phyloP scores from a whole-genome alignment of 2,113 vertebrate species.

The Mustela nigripes region DNA sequence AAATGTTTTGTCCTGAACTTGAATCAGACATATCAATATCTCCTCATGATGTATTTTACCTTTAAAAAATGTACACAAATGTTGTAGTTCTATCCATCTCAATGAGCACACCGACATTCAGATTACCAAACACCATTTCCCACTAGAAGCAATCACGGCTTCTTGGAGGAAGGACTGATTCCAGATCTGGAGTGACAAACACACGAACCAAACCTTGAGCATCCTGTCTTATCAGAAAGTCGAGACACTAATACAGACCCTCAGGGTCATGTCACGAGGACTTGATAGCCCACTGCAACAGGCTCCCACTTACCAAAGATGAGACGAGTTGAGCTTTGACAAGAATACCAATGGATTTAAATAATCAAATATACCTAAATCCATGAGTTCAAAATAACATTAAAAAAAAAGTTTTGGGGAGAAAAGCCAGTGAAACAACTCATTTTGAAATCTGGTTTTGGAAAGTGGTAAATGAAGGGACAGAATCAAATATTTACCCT shows the following conservation, averaged over 20 bases:
- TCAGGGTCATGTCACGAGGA: background rate
- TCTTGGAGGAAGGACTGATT: slow-evolving; percentile 45
- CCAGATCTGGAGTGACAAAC: background rate
- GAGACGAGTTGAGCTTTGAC: background rate
- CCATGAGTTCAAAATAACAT: background rate
- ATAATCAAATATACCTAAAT: slow-evolving; percentile 4
- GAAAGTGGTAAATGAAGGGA: background rate
- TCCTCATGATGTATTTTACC: slow-evolving; percentile 32
- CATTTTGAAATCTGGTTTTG: slow-evolving; percentile 1
- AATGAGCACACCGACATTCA: background rate
- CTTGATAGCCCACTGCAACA: background rate
- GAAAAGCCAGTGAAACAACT: background rate
- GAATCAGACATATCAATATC: background rate
- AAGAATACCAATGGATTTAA: background rate
- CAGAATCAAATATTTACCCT: background rate
- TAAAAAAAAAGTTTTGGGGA: background rate
- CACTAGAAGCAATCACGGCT: background rate
- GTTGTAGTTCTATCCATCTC: background rate
- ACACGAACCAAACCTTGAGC: background rate
- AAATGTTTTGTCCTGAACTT: background rate
- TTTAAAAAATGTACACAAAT: background rate
- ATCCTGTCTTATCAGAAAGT: background rate
- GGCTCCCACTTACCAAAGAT: background rate
- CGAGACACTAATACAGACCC: background rate
- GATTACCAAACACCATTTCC: background rate